Conservation (phyloP, 2,113 vertebrate species). For the Protomyctophum bolini region DNA sequence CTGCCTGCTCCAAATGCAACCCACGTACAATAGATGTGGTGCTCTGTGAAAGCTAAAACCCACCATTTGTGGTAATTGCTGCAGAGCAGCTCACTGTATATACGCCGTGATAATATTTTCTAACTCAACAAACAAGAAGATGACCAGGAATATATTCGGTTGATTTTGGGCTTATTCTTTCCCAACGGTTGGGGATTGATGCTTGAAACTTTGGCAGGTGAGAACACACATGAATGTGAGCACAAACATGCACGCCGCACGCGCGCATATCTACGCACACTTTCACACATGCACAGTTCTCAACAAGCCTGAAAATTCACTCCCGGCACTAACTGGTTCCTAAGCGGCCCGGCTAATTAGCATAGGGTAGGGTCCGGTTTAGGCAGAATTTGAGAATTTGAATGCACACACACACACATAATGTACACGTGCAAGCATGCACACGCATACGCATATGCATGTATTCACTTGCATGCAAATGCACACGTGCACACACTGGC, state of each 20-base stretch:
- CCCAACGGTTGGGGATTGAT: not conserved
- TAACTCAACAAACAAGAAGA: conserved; percentile 33
- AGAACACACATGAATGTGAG: not conserved
- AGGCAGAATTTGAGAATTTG: no score
- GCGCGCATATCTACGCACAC: not conserved
- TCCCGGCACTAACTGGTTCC: no score
- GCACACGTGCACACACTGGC: not conserved
- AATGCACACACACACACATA: not conserved
- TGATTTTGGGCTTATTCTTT: not conserved
- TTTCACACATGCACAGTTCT: no score
- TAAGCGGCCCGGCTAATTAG: no score
- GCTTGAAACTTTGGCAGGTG: not conserved
- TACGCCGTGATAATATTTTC: conserved; percentile 44
- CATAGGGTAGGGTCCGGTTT: no score
- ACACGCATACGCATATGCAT: not conserved
- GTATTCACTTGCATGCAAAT: not conserved
- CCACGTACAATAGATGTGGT: conserved; percentile 42
- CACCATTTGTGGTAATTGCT: conserved; percentile 46
- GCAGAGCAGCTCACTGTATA: conserved; percentile 13
- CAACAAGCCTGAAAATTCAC: no score
- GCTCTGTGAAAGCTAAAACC: conserved; percentile 34
- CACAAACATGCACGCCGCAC: conserved; percentile 3
- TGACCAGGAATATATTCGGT: not conserved
- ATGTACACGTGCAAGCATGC: not conserved
- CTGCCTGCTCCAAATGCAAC: conserved; percentile 54